Conservation (phyloP, 2,113 vertebrate species). For the Macroglossus sobrinus region DNA sequence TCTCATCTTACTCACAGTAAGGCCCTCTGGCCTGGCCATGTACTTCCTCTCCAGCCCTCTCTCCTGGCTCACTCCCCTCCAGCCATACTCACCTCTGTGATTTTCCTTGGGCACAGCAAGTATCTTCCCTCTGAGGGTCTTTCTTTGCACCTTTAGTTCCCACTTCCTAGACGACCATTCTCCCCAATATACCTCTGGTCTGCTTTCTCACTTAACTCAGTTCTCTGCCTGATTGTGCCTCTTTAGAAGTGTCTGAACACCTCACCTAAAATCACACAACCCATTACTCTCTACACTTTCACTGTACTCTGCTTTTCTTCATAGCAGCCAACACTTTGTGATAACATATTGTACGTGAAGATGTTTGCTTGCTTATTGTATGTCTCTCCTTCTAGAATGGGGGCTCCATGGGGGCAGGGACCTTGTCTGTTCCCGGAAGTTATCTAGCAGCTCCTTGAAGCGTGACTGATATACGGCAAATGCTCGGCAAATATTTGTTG, state of each 20-base stretch:
- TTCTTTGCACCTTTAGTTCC: background rate
- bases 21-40: background rate
- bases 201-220: background rate
- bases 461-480: background rate
- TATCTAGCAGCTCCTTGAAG: background rate
- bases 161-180: background rate
- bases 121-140: background rate
- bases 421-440: background rate
- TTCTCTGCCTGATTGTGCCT: background rate
- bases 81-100: background rate
- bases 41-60: background rate
- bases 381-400: background rate
- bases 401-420: background rate
- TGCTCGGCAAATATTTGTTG: background rate
- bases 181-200: background rate
- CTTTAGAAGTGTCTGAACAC: background rate
- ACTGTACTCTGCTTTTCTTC: background rate
- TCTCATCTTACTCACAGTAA: background rate
- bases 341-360: background rate
- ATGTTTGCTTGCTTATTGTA: background rate
- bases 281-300: background rate
- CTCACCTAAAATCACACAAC: background rate
- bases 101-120: background rate
- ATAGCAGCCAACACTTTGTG: background rate
- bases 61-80: background rate